phyloP scores from a whole-genome alignment of 2,113 vertebrate species.

The Promerops cafer region DNA sequence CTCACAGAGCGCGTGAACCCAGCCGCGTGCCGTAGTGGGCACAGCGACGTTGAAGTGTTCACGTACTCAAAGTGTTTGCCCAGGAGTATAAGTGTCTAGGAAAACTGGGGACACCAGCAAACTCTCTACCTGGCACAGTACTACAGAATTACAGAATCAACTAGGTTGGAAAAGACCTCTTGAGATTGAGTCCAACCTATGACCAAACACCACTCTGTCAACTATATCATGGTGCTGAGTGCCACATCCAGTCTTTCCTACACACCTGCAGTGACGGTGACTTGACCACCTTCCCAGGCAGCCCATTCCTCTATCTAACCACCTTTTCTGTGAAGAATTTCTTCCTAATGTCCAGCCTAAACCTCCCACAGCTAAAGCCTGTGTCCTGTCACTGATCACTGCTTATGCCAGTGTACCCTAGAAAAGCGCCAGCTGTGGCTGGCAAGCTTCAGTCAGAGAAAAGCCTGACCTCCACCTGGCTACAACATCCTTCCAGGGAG shows the following conservation, averaged over 20 bases:
- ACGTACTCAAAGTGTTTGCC: background rate
- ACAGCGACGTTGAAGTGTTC: background rate
- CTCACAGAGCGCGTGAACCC: background rate
- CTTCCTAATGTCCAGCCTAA: background rate
- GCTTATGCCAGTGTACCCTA: too few species aligned
- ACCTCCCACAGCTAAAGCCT: background rate
- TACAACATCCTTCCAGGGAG: background rate
- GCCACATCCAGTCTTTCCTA: background rate
- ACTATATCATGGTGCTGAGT: background rate
- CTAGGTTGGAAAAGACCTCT: background rate
- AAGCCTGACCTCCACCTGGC: background rate
- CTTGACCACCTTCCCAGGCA: background rate
- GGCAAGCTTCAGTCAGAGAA: too few species aligned
- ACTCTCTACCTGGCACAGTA: background rate
- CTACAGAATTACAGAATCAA: background rate
- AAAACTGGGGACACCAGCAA: background rate
- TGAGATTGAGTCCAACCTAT: background rate
- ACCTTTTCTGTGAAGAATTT: background rate
- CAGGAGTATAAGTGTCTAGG: background rate
- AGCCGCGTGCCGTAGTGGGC: accelerated
- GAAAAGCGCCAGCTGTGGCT: too few species aligned
- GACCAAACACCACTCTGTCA: background rate
- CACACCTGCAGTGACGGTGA: background rate
- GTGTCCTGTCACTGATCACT: accelerated
- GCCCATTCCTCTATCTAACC: background rate